These are phyloP conservation scores for Choristoneura fumiferana DNA, from an alignment of 1,140 invertebrate species.

Conservation along the genomic window DNA sequence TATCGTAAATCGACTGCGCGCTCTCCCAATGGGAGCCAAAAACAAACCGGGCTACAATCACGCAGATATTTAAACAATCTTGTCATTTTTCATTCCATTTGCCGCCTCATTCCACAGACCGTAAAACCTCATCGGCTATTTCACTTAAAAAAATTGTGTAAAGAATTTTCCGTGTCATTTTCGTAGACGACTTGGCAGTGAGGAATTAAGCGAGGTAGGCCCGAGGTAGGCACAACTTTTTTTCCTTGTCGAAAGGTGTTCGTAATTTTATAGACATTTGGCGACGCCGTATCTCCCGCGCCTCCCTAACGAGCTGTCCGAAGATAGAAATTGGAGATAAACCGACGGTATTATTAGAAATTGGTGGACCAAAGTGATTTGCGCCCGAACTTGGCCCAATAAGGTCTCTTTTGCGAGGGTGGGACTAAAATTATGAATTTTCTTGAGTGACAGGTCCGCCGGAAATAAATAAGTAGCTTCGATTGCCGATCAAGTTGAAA, in stretches of 20 bases:
- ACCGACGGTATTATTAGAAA: background rate
- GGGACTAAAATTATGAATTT: background rate
- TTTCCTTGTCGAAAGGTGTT: slow-evolving; percentile 3
- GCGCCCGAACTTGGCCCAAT: background rate
- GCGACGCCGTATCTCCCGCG: background rate
- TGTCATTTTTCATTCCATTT: too few relatives aligned
- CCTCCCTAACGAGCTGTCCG: slow-evolving; percentile 12
- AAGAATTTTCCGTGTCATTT: background rate
- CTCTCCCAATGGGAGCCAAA: too few relatives aligned
- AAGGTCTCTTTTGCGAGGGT: background rate
- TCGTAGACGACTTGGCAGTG: background rate
- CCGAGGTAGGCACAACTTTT: too few relatives aligned
- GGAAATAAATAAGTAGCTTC: background rate
- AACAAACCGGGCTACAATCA: too few relatives aligned
- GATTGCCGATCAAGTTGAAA: background rate
- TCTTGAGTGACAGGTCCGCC: background rate
- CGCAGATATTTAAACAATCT: too few relatives aligned
- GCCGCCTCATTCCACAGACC: too few relatives aligned
- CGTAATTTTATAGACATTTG: slow-evolving; percentile 18
- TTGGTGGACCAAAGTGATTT: slow-evolving; percentile 4
- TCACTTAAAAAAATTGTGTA: background rate
- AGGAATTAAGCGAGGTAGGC: slow-evolving; percentile 4
- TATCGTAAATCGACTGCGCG: too few relatives aligned
- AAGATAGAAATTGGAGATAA: slow-evolving; percentile 16
- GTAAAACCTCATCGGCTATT: background rate